Percentiles rank a stretch among this genome's conserved stretches.
These are phyloP conservation scores for Herpailurus yagouaroundi DNA, from an alignment of 2,113 vertebrate species.

Conservation along the genomic window DNA sequence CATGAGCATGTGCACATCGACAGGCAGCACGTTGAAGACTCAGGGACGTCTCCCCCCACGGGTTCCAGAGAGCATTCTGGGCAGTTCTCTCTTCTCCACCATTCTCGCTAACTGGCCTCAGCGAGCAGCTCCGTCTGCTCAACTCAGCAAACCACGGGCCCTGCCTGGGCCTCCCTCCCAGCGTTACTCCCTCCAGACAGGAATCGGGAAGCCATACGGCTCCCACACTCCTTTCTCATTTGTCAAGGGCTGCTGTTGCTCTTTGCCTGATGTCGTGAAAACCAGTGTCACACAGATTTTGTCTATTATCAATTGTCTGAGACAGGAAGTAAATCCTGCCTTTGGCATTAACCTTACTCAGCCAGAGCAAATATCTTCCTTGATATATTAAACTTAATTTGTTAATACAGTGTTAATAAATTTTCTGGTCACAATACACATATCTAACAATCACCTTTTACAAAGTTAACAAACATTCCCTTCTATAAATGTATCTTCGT, in stretches of 20 bases:
- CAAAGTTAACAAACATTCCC: background rate
- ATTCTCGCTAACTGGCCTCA: rapidly evolving
- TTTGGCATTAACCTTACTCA: background rate
- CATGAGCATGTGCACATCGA: background rate
- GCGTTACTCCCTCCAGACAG: background rate
- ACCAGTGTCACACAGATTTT: background rate
- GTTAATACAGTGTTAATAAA: background rate
- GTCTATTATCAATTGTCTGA: background rate
- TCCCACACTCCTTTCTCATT: background rate
- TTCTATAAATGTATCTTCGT: background rate
- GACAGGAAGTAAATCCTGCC: background rate
- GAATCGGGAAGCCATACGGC: background rate
- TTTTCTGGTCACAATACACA: background rate
- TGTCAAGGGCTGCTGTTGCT: background rate
- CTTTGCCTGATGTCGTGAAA: background rate
- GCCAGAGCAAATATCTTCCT: background rate
- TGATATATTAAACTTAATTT: background rate
- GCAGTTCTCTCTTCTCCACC: background rate
- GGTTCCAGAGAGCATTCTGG: no score
- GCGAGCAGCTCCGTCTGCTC: background rate
- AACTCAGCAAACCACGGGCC: background rate
- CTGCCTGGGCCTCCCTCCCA: background rate
- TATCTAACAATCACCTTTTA: background rate
- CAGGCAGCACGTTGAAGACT: background rate
- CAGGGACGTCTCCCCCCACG: background rate